Evolutionary conservation across 2,113 vertebrate genomes (phyloP).

Genomic region (Scytalopus superciliaris): DNA sequence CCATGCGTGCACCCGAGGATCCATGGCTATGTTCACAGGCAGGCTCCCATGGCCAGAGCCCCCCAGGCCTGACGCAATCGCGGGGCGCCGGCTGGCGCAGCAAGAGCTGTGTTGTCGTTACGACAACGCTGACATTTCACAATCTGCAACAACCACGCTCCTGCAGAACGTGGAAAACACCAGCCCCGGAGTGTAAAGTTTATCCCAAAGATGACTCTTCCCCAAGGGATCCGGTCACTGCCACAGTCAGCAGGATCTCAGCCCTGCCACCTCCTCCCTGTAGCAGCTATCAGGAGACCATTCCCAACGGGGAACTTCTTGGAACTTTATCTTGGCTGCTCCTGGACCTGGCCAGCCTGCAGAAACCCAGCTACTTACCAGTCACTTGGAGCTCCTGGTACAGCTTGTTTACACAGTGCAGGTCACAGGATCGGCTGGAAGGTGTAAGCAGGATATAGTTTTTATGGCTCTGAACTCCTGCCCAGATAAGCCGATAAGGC

Average conservation of each 20-base stretch:
- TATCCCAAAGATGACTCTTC: background rate
- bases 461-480: conserved; percentile 65
- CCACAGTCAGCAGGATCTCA: background rate
- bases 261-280: background rate
- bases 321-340: conserved; percentile 26
- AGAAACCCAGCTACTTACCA: background rate
- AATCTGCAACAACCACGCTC: background rate
- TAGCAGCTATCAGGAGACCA: background rate
- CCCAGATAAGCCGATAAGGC: conserved; percentile 59
- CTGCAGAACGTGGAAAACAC: background rate
- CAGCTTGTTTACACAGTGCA: conserved; percentile 43
- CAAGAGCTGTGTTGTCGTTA: background rate
- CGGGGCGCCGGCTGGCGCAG: background rate
- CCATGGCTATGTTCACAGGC: background rate
- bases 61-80: background rate
- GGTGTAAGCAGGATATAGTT: conserved; percentile 55
- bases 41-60: background rate
- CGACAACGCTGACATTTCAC: conserved; percentile 10
- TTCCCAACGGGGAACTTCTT: background rate
- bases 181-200: background rate
- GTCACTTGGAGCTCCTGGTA: conserved; percentile 42
- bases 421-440: conserved; percentile 49
- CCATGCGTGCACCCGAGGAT: background rate
- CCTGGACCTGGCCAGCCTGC: background rate
- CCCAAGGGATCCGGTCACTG: background rate